phyloP scores from a whole-genome alignment of 2,113 vertebrate species.

The Mesocricetus auratus region DNA sequence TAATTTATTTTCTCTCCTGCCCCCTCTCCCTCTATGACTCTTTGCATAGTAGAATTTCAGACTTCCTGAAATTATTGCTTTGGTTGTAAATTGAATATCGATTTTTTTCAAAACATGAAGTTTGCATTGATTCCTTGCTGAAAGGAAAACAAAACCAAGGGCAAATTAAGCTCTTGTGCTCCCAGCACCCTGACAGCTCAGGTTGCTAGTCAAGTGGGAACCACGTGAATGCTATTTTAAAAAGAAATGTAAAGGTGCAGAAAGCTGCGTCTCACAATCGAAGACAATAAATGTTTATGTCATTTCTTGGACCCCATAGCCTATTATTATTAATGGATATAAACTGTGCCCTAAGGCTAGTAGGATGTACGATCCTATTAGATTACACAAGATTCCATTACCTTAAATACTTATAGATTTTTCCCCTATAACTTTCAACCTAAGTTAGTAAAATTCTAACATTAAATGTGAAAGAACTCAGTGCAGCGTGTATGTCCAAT shows the following conservation, averaged over 20 bases:
- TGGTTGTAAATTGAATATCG: conserved; percentile 62
- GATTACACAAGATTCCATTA: conserved; percentile 49
- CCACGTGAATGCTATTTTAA: not conserved
- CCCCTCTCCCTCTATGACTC: conserved; percentile 15
- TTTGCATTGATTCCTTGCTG: conserved; percentile 56
- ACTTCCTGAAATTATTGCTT: conserved; percentile 66
- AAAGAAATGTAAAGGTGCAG: not conserved
- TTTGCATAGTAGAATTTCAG: conserved; percentile 61
- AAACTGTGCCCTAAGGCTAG: not conserved
- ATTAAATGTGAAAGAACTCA: not conserved
- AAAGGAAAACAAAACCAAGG: conserved; percentile 62
- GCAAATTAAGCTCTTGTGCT: conserved; percentile 62
- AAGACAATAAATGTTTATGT: conserved; percentile 42
- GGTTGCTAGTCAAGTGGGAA: conserved; percentile 31
- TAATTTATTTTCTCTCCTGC: conserved; percentile 57
- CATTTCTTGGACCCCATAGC: not conserved
- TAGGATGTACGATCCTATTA: not conserved
- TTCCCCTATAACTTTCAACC: conserved; percentile 20
- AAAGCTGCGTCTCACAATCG: not conserved
- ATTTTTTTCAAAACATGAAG: conserved; percentile 55
- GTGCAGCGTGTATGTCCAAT: not conserved
- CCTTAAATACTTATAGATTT: conserved; percentile 65
- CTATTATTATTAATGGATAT: conserved; percentile 23
- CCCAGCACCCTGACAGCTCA: conserved; percentile 40
- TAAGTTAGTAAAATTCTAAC: conserved; percentile 54